Evolutionary conservation across 2,797 vertebrate species (phyloP).

Genomic region (Anolis apletophallus): DNA sequence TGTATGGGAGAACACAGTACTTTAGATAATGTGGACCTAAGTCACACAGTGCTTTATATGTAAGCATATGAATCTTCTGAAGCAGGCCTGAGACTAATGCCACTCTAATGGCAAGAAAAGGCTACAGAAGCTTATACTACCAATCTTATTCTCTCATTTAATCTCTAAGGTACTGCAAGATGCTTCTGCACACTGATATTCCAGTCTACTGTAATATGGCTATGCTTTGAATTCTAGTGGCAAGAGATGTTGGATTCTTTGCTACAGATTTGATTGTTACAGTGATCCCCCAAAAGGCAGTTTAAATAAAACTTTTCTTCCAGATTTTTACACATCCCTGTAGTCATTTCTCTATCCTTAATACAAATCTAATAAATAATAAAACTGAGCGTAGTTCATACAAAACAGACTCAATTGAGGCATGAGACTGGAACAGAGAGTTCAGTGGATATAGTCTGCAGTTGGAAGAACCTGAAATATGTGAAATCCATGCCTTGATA

Average conservation of each 20-base stretch:
- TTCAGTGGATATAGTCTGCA: background rate
- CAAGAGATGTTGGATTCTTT: background rate
- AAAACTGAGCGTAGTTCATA: background rate
- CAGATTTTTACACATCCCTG: background rate
- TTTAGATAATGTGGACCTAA: no score
- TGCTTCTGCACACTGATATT: no score
- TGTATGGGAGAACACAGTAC: no score
- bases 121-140: no score
- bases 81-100: background rate
- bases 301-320: background rate
- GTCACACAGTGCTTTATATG: background rate
- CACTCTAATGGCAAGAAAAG: background rate
- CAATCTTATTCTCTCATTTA: no score
- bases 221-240: no score
- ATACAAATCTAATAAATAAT: conserved; percentile 2
- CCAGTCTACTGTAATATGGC: no score
- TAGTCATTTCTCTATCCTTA: background rate
- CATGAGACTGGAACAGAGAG: background rate
- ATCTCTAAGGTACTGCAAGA: no score
- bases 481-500: background rate
- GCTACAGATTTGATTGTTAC: background rate
- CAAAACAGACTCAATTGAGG: background rate
- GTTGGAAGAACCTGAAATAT: background rate
- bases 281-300: background rate
- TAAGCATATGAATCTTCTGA: background rate